These are phyloP conservation scores for Drosophila merina DNA, from an alignment of 2,888 invertebrate species.

Conservation along the genomic window DNA sequence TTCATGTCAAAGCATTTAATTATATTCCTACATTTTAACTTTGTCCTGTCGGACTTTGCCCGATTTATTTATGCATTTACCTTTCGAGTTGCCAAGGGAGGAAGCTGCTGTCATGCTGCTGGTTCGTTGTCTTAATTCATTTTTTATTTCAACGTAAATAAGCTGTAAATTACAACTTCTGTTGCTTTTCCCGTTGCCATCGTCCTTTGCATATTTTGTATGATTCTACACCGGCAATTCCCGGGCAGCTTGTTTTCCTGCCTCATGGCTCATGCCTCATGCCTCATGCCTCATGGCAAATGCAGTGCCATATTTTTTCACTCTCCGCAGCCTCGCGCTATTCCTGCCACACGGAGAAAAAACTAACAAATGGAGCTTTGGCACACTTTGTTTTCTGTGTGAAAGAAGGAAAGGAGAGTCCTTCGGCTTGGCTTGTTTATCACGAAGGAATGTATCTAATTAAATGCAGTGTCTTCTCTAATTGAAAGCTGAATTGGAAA, in stretches of 20 bases:
- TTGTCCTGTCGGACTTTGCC: constrained; percentile 38
- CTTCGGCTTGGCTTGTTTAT: not conserved
- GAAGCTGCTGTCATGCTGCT: constrained; percentile 40
- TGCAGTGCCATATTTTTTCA: constrained; percentile 46
- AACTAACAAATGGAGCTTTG: not conserved
- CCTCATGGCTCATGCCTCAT: constrained; percentile 1
- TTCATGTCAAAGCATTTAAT: constrained; percentile 75
- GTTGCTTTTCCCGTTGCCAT: constrained; percentile 24
- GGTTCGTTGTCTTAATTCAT: constrained; percentile 67
- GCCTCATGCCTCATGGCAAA: constrained; percentile 21
- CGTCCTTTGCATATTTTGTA: constrained; percentile 44
- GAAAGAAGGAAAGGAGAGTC: not conserved
- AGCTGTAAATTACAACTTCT: constrained; percentile 73
- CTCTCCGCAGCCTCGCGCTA: constrained; percentile 19
- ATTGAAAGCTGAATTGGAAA: not conserved
- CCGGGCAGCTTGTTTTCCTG: constrained; percentile 34
- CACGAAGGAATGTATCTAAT: not conserved
- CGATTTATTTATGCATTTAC: constrained; percentile 61
- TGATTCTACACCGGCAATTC: constrained; percentile 38
- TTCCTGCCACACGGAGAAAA: not conserved
- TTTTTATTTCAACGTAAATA: constrained; percentile 75
- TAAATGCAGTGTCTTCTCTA: not conserved
- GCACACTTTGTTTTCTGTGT: not conserved
- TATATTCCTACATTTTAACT: constrained; percentile 47
- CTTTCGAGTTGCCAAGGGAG: constrained; percentile 26